Evolutionary conservation across 2,888 invertebrate species (phyloP), one percentile per base, ranked within the genome.

Genomic region (Lottia scabra): DNA sequence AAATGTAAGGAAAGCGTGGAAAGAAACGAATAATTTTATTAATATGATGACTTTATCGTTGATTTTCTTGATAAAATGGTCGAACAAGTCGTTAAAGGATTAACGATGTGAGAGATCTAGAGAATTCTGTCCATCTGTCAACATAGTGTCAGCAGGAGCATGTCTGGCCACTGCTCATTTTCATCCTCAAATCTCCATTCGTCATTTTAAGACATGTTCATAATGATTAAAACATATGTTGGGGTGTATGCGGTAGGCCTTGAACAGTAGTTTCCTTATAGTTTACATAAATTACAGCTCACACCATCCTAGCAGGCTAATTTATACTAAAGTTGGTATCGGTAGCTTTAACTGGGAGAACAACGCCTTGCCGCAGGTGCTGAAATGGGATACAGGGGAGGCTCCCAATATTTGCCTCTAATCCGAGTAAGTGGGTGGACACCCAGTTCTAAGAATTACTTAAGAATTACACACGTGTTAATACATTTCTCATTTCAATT

Each of bases 361-460:
- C 56, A 56, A 56, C 56, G 56, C 56, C 56, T 56, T 56, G 56
- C 56, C 56, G 56, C 56, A 56, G 56, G 56, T 56, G 56, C 56
- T 56, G 56, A 23, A 56, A 56, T 56, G 12, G 13, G 56, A 56
- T 56, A 19, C 23, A 16, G 56, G 56, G 56, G 56, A 56, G 56
- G 56, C 23, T 56, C 56, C 56, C 56, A 56, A 12, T 10, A 56
- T 56, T 19, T 56, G 56, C 56, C 56, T 56, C 13, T 1, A 56
- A 23, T 23, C 56, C 56, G 19, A 23, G 56, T 56, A 23, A 56
- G 56, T 23, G 56, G 56, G 56, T 56, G 56, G 56, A 56, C 56
- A 56, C 56, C 56, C 19, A 56, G 23, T 23, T 56, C 56, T 23
- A 12, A 23, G 56, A 56, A 19, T 56, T 56, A 56, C 56, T 56